A percentile compares a stretch with the other conserved stretches of the same genome.
Conservation (phyloP, 2,888 invertebrate species). For the Drosophila borborema region DNA sequence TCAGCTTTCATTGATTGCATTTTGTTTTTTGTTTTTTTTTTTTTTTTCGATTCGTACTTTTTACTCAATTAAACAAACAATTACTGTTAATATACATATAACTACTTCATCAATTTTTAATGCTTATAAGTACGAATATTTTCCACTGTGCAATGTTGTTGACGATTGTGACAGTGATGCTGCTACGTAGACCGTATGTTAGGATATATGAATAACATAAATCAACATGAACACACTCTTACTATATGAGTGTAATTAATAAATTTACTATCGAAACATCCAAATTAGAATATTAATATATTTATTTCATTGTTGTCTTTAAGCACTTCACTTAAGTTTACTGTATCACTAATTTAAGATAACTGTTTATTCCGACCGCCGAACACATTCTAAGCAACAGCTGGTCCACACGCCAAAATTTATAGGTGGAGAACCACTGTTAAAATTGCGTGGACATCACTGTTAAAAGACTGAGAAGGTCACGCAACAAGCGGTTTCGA, state of each 20-base stretch:
- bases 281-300: neutral
- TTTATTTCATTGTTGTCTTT: neutral
- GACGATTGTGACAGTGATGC: slow-evolving; percentile 33
- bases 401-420: neutral
- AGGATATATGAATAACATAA: neutral
- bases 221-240: neutral
- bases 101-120: neutral
- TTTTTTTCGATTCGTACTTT: neutral
- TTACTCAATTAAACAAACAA: slow-evolving; percentile 15
- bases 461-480: neutral
- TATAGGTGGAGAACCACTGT: neutral
- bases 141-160: slow-evolving; percentile 12
- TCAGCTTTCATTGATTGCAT: slow-evolving; percentile 85
- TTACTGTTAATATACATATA: slow-evolving; percentile 5
- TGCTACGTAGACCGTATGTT: slow-evolving; percentile 3
- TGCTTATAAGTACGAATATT: slow-evolving; percentile 10
- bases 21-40: slow-evolving; percentile 18
- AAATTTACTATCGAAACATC: neutral
- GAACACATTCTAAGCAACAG: slow-evolving; percentile 5
- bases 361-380: slow-evolving; percentile 33
- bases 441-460: neutral
- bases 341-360: slow-evolving; percentile 5
- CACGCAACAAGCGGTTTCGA: neutral
- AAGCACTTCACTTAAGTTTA: neutral
- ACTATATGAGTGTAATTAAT: neutral